Conservation (phyloP, 1,140 invertebrate genomes). For the Leptonema lineaticorne region DNA sequence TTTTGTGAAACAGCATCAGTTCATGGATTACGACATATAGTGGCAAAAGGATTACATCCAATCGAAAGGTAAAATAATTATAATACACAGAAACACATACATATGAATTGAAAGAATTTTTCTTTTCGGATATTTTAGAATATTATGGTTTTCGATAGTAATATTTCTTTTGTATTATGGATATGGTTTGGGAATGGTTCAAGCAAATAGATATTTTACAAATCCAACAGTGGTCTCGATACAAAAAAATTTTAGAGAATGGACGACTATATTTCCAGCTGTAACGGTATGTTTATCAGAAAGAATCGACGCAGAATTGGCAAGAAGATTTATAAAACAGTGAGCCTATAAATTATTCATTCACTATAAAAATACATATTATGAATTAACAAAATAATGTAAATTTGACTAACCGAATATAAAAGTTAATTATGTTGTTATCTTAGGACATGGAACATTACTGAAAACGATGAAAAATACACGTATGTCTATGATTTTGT, state of each 20-base stretch:
- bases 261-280: slow-evolving; percentile 60
- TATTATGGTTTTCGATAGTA: slow-evolving; percentile 42
- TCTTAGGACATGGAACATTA: slow-evolving; percentile 48
- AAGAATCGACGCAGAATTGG: slow-evolving; percentile 46
- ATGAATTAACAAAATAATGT: not conserved
- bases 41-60: not conserved
- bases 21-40: slow-evolving; percentile 12
- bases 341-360: slow-evolving; percentile 36
- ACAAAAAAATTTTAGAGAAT: slow-evolving; percentile 60
- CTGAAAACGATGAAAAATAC: slow-evolving; percentile 45
- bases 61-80: slow-evolving; percentile 6
- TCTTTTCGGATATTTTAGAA: not conserved
- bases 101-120: not conserved
- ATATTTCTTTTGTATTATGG: slow-evolving; percentile 45
- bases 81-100: not conserved
- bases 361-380: not conserved
- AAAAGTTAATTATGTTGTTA: no score
- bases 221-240: slow-evolving; percentile 63
- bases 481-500: slow-evolving; percentile 1
- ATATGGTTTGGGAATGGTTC: slow-evolving; percentile 47
- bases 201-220: slow-evolving; percentile 52
- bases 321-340: slow-evolving; percentile 44
- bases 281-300: slow-evolving; percentile 58
- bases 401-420: not conserved
- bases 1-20: slow-evolving; percentile 13